Evolutionary conservation across 2,797 vertebrate genomes (phyloP).

Genomic region (Anas capensis): DNA sequence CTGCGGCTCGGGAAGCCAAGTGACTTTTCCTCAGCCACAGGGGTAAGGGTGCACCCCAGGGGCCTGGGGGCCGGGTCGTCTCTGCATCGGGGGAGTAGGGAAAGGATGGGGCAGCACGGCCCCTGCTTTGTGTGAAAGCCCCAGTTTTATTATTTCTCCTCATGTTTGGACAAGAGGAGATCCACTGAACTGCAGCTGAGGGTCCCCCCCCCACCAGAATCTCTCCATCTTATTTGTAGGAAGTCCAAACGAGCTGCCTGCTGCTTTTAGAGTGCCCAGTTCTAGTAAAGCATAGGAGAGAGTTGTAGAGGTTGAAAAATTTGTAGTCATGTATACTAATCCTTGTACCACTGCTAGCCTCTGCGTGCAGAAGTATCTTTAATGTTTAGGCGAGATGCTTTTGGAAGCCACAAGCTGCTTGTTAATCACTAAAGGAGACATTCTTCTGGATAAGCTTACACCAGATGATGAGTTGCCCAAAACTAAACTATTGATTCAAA

Average conservation of each 20-base stretch:
- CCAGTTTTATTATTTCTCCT: background rate
- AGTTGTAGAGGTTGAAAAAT: background rate
- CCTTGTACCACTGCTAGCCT: background rate
- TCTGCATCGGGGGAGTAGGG: rapidly evolving
- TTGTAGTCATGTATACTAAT: background rate
- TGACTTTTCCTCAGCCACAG: rapidly evolving
- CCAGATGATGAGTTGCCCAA: background rate
- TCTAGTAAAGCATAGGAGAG: background rate
- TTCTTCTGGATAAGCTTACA: background rate
- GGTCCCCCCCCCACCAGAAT: rapidly evolving
- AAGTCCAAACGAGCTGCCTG: background rate
- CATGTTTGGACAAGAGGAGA: background rate
- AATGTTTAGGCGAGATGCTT: background rate
- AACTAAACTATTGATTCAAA: background rate
- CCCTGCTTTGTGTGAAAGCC: background rate
- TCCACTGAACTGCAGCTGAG: background rate
- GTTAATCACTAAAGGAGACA: background rate
- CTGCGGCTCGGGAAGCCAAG: rapidly evolving
- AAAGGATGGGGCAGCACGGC: background rate
- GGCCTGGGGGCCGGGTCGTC: rapidly evolving
- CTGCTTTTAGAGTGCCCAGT: background rate
- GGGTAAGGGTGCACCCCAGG: rapidly evolving
- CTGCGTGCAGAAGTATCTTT: background rate
- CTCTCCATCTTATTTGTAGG: background rate
- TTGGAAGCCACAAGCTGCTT: background rate